Base-by-base conservation (phyloP, 53 echinoderm and acorn worm species). In the Echinometra lucunter region DNA sequence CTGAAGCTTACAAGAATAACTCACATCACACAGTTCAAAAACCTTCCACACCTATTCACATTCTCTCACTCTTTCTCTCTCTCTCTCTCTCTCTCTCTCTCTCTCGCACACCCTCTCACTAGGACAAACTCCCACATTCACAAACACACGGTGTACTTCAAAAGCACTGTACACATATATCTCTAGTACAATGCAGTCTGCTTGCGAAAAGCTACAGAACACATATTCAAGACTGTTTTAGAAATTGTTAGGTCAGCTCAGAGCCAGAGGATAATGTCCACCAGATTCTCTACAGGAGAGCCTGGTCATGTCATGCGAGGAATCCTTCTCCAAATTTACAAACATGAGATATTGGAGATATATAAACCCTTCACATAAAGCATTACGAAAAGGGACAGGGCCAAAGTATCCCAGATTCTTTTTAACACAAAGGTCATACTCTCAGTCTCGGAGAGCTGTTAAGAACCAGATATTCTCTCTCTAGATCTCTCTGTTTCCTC, bases 151-250 rank as follows among this genome's bases (percentile, higher is more conserved):
- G 21, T 21, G 6, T 25, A 89, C 89, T 37, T 21, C n/a, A 57
- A 89, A 89, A 89, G 58, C 89, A 89, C 89, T 89, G 60, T 89
- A 58, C 89, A 89, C 89, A 89, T 49, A 88, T 16, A 58, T 38
- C 63, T 58, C 49, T 38, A 89, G 89, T 89, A 89, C 89, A 58
- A 89, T 58, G 89, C 89, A 58, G 57, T 58, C 37, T 1, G 35
- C 37, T 35, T 30, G 21, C 38, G 7, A 88, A 13, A 56, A 57
- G 57, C 57, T 89, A 60, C 60, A 37, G 37, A 60, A 89, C 60
- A 89, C 37, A 58, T 9, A 89, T 30, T 40, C 6, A 57, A 89
- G 57, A 89, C 37, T 89, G 38, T 1, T 37, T 60, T 60, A 57
- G 30, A 37, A 6, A 28, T 37, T 23, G 18, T 37, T 9, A 57